phyloP scores from a whole-genome alignment of 2,888 invertebrate species.

The Eustalomyia histrio region DNA sequence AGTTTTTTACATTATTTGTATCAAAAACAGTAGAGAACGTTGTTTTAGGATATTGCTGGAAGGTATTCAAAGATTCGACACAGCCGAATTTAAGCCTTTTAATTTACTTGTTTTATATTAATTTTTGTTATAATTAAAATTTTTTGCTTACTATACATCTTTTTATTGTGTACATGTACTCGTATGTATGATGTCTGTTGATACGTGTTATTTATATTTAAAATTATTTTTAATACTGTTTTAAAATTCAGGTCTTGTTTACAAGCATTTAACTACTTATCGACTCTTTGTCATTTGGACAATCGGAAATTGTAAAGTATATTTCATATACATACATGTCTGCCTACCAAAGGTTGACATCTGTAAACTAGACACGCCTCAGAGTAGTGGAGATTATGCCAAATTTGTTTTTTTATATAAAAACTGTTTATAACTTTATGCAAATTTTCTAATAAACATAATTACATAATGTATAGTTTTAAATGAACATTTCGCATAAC shows the following conservation, averaged over 20 bases:
- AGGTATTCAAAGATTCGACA: no score
- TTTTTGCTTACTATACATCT: no score
- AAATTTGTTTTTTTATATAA: neutral
- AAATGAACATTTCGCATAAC: neutral
- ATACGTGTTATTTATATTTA: constrained; percentile 14
- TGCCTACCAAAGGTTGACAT: neutral
- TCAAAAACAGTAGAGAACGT: no score
- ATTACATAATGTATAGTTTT: constrained; percentile 6
- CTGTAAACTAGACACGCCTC: constrained; percentile 20
- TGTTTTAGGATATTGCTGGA: no score
- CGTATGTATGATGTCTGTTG: no score
- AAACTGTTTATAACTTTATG: neutral
- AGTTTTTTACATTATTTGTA: neutral
- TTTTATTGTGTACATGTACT: no score
- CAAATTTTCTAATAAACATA: neutral
- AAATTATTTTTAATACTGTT: constrained; percentile 22
- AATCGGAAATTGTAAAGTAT: constrained; percentile 45
- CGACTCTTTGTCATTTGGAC: constrained; percentile 19
- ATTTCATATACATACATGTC: neutral
- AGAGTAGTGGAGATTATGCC: constrained; percentile 4
- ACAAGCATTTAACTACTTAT: constrained; percentile 24
- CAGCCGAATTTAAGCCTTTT: no score
- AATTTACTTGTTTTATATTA: no score
- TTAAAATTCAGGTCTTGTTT: constrained; percentile 54
- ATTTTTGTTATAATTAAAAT: no score